Conservation (phyloP, 2,888 invertebrate species). For the Tetranychus piercei region DNA sequence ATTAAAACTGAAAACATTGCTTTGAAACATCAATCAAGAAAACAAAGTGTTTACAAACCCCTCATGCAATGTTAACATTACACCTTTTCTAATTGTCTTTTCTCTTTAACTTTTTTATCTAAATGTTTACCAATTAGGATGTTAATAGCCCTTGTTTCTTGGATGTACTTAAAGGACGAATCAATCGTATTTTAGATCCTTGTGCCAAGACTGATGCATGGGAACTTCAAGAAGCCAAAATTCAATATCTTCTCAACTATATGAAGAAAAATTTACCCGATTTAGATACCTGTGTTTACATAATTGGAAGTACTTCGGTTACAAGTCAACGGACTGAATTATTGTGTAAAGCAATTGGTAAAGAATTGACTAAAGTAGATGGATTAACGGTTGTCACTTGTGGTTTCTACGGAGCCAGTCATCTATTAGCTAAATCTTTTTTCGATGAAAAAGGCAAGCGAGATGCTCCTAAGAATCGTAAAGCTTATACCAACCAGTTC, state of each 20-base stretch:
- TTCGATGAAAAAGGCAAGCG: conserved; percentile 20
- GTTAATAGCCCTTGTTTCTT: conserved; percentile 3
- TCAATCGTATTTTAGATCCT: conserved; percentile 25
- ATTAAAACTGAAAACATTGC: neutral
- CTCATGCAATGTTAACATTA: conserved; percentile 12
- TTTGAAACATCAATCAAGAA: too few relatives aligned
- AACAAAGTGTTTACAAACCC: neutral
- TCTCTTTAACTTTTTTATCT: neutral
- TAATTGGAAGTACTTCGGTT: conserved; percentile 24
- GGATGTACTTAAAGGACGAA: conserved; percentile 22
- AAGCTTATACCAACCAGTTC: neutral
- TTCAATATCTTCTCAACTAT: conserved; percentile 25
- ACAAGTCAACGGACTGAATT: conserved; percentile 23
- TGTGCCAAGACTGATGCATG: conserved; percentile 24
- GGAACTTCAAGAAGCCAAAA: conserved; percentile 25
- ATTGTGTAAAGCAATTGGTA: conserved; percentile 26
- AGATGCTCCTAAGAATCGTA: neutral
- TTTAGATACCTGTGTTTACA: conserved; percentile 26
- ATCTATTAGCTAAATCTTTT: conserved; percentile 25
- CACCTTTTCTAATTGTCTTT: neutral
- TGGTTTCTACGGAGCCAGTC: conserved; percentile 26
- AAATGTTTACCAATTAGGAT: neutral
- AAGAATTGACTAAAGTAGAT: conserved; percentile 26
- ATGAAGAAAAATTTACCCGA: conserved; percentile 24
- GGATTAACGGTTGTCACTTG: conserved; percentile 26